Percentiles rank a stretch among this genome's conserved stretches.
phyloP scores from a whole-genome alignment of 2,113 vertebrate genomes.

The Glaucomys volans region DNA sequence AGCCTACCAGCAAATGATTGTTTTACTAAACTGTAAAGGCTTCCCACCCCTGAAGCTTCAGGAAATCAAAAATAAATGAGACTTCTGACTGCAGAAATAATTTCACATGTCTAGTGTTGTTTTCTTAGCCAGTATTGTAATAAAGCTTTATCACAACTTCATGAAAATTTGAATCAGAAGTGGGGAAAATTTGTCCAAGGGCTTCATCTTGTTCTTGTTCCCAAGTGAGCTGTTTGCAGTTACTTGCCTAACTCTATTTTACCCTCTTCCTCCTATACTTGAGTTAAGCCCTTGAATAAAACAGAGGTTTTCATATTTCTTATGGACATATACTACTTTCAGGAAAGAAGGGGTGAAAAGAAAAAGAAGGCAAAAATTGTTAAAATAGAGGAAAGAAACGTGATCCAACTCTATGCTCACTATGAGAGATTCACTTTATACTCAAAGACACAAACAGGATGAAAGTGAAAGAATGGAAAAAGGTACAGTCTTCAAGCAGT shows the following conservation, averaged over 20 bases:
- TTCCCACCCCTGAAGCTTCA: conserved; percentile 48
- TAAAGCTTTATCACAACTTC: conserved; percentile 63
- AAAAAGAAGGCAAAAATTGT: neutral
- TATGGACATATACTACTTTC: neutral
- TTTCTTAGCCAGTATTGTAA: conserved; percentile 71
- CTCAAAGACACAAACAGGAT: neutral
- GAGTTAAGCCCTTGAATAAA: neutral
- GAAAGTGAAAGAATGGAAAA: neutral
- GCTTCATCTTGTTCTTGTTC: conserved; percentile 71
- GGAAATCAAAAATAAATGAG: conserved; percentile 74
- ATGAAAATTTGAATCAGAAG: conserved; percentile 4
- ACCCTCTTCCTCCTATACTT: neutral
- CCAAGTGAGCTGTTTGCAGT: conserved; percentile 17
- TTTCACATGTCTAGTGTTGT: conserved; percentile 64
- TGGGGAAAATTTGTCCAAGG: neutral
- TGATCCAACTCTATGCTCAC: neutral
- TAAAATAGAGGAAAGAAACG: neutral
- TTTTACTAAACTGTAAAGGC: conserved; percentile 83
- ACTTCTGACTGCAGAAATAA: conserved; percentile 70
- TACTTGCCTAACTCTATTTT: neutral
- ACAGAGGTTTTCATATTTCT: neutral
- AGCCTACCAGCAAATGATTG: conserved; percentile 78
- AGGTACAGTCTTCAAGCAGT: neutral
- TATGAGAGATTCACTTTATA: neutral
- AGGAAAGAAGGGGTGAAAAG: neutral